Percentiles rank a stretch among this genome's conserved stretches.
Conservation (phyloP, 2,113 vertebrate species). For the Rhegmatorhina hoffmannsi region DNA sequence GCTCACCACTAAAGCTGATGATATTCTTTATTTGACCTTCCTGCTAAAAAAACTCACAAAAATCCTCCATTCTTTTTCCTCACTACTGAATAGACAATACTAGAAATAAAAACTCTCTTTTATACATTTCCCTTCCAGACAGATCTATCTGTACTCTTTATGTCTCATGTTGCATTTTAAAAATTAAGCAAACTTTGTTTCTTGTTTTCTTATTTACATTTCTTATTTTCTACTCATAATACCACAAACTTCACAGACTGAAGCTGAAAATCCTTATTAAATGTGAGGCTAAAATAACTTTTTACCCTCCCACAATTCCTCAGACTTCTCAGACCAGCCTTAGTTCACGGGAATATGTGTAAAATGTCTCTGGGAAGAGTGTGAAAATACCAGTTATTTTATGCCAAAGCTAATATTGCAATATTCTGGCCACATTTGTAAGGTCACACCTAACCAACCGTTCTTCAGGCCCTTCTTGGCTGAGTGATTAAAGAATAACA, state of each 20-base stretch:
- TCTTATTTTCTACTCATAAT: background rate
- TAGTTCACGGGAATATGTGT: background rate
- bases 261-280: background rate
- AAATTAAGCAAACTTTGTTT: background rate
- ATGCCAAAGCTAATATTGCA: background rate
- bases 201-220: background rate
- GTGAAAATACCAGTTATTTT: background rate
- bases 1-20: background rate
- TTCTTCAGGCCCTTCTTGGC: background rate
- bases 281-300: background rate
- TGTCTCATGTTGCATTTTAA: background rate
- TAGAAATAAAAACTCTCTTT: background rate
- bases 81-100: background rate
- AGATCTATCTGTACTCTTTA: background rate
- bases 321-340: background rate
- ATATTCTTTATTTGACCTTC: background rate
- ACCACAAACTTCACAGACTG: background rate
- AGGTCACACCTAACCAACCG: background rate
- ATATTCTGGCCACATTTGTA: background rate
- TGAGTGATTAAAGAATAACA: background rate
- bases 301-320: background rate
- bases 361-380: background rate
- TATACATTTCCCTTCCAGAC: background rate
- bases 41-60: background rate
- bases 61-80: rapidly evolving